These are phyloP conservation scores for Trichechus manatus DNA, from an alignment of 2,113 vertebrate genomes.

Conservation along the genomic window DNA sequence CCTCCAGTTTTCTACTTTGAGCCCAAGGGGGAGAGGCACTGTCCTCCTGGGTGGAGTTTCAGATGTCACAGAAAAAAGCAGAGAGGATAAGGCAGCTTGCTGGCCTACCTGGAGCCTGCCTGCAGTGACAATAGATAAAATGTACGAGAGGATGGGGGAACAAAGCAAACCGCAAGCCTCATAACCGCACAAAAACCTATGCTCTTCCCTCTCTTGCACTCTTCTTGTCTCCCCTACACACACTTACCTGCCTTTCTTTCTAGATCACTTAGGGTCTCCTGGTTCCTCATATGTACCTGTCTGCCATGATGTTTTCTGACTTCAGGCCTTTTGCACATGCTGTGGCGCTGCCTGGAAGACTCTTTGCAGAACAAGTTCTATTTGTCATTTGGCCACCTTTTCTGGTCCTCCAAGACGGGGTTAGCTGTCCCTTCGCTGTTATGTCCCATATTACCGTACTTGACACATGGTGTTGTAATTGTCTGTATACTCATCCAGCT, in stretches of 20 bases:
- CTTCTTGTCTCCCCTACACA: not conserved
- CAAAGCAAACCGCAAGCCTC: not conserved
- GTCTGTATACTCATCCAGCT: not conserved
- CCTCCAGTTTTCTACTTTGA: not conserved
- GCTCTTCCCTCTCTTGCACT: not conserved
- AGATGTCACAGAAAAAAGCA: not conserved
- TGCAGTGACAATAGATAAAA: not conserved
- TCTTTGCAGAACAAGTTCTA: not conserved
- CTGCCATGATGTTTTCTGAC: not conserved
- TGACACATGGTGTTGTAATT: not conserved
- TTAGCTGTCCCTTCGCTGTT: not conserved
- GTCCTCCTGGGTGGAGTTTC: not conserved
- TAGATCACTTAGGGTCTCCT: not conserved
- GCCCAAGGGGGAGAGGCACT: not conserved
- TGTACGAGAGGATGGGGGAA: too few species aligned
- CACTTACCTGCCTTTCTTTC: not conserved
- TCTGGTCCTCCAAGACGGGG: not conserved
- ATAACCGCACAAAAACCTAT: rapidly evolving
- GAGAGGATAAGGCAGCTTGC: not conserved
- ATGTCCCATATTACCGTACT: not conserved
- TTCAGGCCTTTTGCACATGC: not conserved
- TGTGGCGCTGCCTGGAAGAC: not conserved
- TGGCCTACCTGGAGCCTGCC: not conserved
- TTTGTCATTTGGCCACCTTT: constrained; percentile 22
- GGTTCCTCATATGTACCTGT: not conserved